Conservation (phyloP, 2,113 vertebrate genomes). For the Panthera tigris region DNA sequence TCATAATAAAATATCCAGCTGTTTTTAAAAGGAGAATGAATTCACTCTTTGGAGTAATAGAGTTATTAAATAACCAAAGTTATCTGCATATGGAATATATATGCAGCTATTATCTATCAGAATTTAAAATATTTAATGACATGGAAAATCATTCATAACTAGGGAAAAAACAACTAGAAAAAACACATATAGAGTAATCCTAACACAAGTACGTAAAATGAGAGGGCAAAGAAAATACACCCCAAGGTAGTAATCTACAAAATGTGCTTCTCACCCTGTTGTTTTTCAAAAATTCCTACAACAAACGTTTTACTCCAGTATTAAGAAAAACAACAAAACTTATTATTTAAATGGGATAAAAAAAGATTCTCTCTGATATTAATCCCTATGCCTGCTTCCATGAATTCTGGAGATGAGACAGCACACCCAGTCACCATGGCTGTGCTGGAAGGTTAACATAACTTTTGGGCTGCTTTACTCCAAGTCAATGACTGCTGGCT, state of each 20-base stretch:
- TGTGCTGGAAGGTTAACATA: no score
- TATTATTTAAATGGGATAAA: not conserved
- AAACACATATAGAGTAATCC: not conserved
- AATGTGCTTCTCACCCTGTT: accelerated
- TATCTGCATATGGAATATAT: not conserved
- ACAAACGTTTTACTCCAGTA: not conserved
- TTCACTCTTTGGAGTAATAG: not conserved
- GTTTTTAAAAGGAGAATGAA: not conserved
- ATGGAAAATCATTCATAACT: not conserved
- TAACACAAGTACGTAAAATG: not conserved
- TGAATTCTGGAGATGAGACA: not conserved
- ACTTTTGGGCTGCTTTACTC: no score
- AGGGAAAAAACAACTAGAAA: not conserved
- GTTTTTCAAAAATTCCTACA: not conserved
- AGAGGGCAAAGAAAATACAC: not conserved
- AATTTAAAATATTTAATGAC: not conserved
- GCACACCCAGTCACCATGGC: not conserved
- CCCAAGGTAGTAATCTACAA: accelerated
- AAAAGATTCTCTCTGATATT: not conserved
- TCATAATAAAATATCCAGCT: not conserved
- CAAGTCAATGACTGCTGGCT: no score
- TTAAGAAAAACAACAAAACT: not conserved
- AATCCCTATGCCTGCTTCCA: not conserved
- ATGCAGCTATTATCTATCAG: not conserved
- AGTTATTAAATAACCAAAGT: not conserved